Evolutionary conservation across 2,888 invertebrate species (phyloP).

Genomic region (Orthosia incerta): DNA sequence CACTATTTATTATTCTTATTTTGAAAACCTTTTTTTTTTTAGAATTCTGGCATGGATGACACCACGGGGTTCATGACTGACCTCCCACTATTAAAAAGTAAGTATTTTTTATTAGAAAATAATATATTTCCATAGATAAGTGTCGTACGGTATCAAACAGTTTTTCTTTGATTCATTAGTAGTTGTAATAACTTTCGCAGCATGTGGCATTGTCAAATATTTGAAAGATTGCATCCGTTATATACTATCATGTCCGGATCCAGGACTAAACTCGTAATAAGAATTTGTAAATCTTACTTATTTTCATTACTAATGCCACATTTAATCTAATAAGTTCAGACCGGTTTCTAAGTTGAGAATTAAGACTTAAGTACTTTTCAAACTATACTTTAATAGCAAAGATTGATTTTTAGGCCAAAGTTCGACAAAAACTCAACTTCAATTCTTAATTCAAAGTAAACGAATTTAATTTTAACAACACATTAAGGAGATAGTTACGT

Average conservation of each 20-base stretch:
- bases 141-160: neutral
- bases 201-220: conserved; percentile 38
- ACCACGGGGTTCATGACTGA: conserved; percentile 97
- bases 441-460: too few relatives aligned
- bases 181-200: conserved; percentile 39
- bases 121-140: neutral
- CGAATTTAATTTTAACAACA: too few relatives aligned
- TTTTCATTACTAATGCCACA: too few relatives aligned
- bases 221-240: conserved; percentile 1
- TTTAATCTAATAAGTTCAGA: too few relatives aligned
- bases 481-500: too few relatives aligned
- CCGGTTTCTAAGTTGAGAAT: too few relatives aligned
- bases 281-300: neutral
- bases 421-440: too few relatives aligned
- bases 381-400: too few relatives aligned
- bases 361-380: too few relatives aligned
- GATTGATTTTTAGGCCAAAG: too few relatives aligned
- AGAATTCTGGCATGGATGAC: conserved; percentile 96
- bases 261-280: too few relatives aligned
- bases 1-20: neutral
- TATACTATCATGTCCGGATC: neutral
- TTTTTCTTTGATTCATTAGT: neutral
- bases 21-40: conserved; percentile 76
- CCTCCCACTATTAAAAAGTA: conserved; percentile 97
- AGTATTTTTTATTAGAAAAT: conserved; percentile 82